Evolutionary conservation across 2,888 invertebrate species (phyloP), one percentile per base, ranked within the genome.

Genomic region (Pollenia angustigena): DNA sequence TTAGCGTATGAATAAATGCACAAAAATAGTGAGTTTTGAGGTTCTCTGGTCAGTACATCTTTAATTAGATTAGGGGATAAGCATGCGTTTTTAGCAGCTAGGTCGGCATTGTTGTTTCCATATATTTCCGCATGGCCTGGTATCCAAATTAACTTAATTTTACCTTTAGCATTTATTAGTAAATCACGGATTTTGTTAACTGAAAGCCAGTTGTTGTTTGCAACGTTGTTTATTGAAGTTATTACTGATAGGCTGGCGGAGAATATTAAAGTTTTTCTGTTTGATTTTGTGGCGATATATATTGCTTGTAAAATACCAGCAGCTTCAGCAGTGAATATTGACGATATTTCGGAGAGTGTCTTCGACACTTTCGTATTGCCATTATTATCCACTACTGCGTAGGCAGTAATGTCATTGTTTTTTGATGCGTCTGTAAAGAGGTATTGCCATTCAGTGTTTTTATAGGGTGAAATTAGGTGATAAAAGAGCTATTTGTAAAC

Each of bases 111-210:
- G 12, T 23, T 66, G 16, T 66, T 66, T 18, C 66, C 66, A 12
- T 48, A 7, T 8, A 66, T 66, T 16, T 42, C 64, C 2, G n/a
- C 64, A 40, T 64, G 44, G 0, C 64, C 64, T n/a, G 64, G 64
- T 16, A 48, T 23, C 66, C 66, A 66, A 48, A 48, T 10, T 18
- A 66, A 1, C 48, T 66, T 66, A 10, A 66, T 66, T 46, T 64
- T 64, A 8, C 18, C 8, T 12, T 66, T 66, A 11, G 11, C 46
- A 4, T 18, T 12, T 44, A 16, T 66, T 23, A 66, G 23, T 18
- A 66, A 14, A 12, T 46, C 66, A 12, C 66, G 18, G 7, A 66
- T 66, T 66, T 66, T 46, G 18, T 66, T 46, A 48, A 66, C 11
- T 66, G 66, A 48, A n/a, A 9, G 18, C 66, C 48, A 66, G 4